Evolutionary conservation across 1,140 invertebrate species (phyloP).

Genomic region (Wasmannia auropunctata): DNA sequence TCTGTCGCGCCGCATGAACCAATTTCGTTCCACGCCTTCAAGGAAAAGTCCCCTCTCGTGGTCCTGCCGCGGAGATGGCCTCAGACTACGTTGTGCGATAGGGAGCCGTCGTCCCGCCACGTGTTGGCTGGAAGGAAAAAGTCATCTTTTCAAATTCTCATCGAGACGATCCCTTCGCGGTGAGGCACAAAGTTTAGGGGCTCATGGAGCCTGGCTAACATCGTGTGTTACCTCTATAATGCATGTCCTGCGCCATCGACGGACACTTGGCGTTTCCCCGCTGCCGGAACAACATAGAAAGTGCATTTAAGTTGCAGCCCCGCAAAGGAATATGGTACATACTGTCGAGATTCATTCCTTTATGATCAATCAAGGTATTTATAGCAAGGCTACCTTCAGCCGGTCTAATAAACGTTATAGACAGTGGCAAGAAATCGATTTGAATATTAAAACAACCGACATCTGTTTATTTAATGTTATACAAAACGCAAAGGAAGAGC

Average conservation of each 20-base stretch:
- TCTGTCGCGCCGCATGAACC: neutral
- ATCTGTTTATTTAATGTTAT: neutral
- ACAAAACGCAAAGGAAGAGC: neutral
- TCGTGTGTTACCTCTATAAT: slow-evolving; percentile 87
- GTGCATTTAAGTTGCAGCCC: slow-evolving; percentile 15
- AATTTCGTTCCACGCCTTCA: neutral
- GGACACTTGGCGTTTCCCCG: slow-evolving; percentile 88
- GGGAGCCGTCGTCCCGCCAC: slow-evolving; percentile 80
- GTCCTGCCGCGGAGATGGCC: slow-evolving; percentile 12
- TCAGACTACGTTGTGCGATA: slow-evolving; percentile 81
- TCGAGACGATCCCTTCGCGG: slow-evolving; percentile 69
- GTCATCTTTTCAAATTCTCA: slow-evolving; percentile 80
- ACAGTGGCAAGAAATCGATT: neutral
- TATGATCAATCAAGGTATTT: slow-evolving; percentile 14
- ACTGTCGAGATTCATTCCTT: neutral
- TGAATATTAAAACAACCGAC: neutral
- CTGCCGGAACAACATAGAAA: slow-evolving; percentile 78
- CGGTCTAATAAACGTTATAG: neutral
- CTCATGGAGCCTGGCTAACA: slow-evolving; percentile 64
- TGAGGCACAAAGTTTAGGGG: slow-evolving; percentile 47
- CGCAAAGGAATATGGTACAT: neutral
- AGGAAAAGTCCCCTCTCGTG: slow-evolving; percentile 43
- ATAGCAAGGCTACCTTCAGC: neutral
- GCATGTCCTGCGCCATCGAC: slow-evolving; percentile 90
- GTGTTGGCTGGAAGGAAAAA: slow-evolving; percentile 84